Percentiles rank a stretch among this genome's conserved stretches.
Evolutionary conservation across 1,140 invertebrate species (phyloP).

Genomic region (Polypedilum vanderplanki): DNA sequence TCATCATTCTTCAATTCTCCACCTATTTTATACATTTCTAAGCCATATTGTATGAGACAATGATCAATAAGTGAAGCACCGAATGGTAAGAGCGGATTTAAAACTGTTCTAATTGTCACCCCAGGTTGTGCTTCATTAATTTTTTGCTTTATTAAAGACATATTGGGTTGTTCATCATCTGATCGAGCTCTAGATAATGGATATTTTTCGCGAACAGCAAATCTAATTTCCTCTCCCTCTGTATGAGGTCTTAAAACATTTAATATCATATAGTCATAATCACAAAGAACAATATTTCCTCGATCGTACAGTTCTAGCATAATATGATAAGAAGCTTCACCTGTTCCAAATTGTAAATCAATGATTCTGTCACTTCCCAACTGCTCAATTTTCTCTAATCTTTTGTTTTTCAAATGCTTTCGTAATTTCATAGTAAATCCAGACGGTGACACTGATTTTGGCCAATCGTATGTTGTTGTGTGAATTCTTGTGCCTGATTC

Average conservation of each 20-base stretch:
- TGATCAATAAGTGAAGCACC: slow-evolving; percentile 89
- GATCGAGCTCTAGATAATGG: slow-evolving; percentile 68
- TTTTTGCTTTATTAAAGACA: slow-evolving; percentile 47
- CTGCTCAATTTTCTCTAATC: slow-evolving; percentile 79
- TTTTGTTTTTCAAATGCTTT: slow-evolving; percentile 95
- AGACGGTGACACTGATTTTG: slow-evolving; percentile 91
- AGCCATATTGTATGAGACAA: slow-evolving; percentile 63
- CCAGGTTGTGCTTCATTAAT: slow-evolving; percentile 60
- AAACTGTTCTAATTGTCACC: slow-evolving; percentile 75
- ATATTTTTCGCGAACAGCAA: slow-evolving; percentile 88
- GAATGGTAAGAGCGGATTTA: slow-evolving; percentile 82
- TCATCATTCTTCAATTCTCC: background rate
- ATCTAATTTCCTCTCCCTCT: slow-evolving; percentile 86
- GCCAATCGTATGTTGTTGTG: slow-evolving; percentile 94
- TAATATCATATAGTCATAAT: slow-evolving; percentile 83
- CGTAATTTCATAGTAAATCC: slow-evolving; percentile 98
- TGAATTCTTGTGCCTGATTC: slow-evolving; percentile 95
- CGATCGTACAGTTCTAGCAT: slow-evolving; percentile 95
- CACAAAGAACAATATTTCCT: slow-evolving; percentile 94
- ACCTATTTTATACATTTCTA: slow-evolving; percentile 52
- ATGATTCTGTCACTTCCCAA: slow-evolving; percentile 84
- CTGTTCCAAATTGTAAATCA: slow-evolving; percentile 88
- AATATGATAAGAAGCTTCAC: slow-evolving; percentile 91
- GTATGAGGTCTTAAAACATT: slow-evolving; percentile 90
- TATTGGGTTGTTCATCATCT: slow-evolving; percentile 44